Evolutionary conservation across 2,113 vertebrate genomes (phyloP).

Genomic region (Oostethus manadensis): DNA sequence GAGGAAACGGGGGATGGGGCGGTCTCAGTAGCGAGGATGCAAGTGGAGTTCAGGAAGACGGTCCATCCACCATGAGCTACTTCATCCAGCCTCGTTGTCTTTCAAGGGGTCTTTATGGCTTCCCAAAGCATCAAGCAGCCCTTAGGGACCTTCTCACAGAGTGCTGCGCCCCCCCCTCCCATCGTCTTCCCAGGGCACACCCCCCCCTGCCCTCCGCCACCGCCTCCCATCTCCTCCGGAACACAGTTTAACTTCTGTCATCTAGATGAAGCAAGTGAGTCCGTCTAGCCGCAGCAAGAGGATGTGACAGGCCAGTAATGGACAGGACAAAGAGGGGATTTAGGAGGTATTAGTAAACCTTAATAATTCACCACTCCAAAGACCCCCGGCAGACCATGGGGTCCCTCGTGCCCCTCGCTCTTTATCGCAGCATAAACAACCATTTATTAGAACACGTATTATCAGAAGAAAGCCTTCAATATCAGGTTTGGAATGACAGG

Average conservation of each 20-base stretch:
- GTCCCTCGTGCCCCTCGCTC: slow-evolving; percentile 19
- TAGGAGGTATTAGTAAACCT: slow-evolving; percentile 77
- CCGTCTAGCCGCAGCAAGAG: slow-evolving; percentile 48
- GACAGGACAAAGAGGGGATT: slow-evolving; percentile 73
- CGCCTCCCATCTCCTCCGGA: slow-evolving; percentile 57
- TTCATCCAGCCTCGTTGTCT: slow-evolving; percentile 17
- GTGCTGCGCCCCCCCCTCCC: slow-evolving; percentile 42
- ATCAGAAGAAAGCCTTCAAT: too few relatives aligned
- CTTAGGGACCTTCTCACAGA: slow-evolving; percentile 53
- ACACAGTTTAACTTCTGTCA: slow-evolving; percentile 78
- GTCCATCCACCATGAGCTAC: slow-evolving; percentile 13
- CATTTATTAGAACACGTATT: too few relatives aligned
- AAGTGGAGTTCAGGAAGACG: slow-evolving; percentile 36
- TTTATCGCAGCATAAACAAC: neutral
- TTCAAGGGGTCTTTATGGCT: slow-evolving; percentile 5
- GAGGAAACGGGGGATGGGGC: slow-evolving; percentile 5
- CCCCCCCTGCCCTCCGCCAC: neutral
- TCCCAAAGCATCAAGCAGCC: slow-evolving; percentile 53
- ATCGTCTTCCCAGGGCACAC: neutral
- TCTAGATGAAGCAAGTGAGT: slow-evolving; percentile 66
- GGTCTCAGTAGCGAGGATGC: slow-evolving; percentile 37
- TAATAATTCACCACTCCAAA: slow-evolving; percentile 74
- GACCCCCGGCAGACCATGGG: slow-evolving; percentile 38
- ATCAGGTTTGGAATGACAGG: too few relatives aligned
- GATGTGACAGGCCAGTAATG: slow-evolving; percentile 77